Percentiles rank a stretch among this genome's conserved stretches.
Conservation (phyloP, 2,113 vertebrate species). For the Phalacrocorax aristotelis region DNA sequence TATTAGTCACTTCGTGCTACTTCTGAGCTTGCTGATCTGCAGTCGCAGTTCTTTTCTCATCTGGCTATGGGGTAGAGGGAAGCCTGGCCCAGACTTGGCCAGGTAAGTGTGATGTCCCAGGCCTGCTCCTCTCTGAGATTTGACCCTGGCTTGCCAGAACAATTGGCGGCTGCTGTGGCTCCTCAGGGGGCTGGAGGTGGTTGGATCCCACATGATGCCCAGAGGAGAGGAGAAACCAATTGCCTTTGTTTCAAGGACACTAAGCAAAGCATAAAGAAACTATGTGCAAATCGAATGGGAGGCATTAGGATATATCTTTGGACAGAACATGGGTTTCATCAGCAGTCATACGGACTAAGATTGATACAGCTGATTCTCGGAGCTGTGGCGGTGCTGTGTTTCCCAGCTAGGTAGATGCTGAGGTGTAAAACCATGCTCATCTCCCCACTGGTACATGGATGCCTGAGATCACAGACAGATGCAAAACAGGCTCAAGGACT, state of each 20-base stretch:
- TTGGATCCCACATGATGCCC: conserved; percentile 40
- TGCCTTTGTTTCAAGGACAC: conserved; percentile 57
- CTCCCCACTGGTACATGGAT: background rate
- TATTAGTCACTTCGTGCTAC: background rate
- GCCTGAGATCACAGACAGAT: background rate
- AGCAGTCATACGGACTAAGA: conserved; percentile 11
- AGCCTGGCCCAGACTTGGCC: background rate
- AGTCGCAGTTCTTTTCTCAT: background rate
- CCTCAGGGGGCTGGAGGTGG: background rate
- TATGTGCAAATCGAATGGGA: conserved; percentile 50
- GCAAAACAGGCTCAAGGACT: background rate
- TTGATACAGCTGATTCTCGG: background rate
- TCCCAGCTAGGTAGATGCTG: accelerated
- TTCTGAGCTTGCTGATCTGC: background rate
- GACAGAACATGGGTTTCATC: conserved; percentile 26
- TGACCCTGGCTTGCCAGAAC: background rate
- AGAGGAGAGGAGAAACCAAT: conserved; percentile 49
- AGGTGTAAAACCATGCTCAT: background rate
- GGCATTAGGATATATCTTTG: conserved; percentile 21
- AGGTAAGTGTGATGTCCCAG: background rate
- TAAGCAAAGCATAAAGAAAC: conserved; percentile 57
- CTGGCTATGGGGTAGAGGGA: background rate
- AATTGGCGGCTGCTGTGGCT: background rate
- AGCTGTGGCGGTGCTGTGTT: background rate
- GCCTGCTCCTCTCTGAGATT: background rate